phyloP scores from a whole-genome alignment of 2,888 invertebrate genomes.

The Andrena bucephala region DNA sequence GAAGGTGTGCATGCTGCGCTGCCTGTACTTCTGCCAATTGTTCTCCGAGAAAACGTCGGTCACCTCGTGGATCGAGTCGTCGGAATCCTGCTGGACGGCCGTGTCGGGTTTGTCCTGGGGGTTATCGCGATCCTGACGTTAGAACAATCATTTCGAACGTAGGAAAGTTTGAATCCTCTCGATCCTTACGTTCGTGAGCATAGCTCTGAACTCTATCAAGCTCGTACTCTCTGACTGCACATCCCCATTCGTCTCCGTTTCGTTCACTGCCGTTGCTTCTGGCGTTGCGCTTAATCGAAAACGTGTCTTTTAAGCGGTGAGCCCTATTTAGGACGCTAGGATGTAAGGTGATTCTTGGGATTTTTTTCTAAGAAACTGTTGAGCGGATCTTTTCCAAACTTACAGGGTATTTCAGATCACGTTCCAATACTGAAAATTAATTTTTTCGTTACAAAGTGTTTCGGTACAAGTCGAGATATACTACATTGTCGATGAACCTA shows the following conservation, averaged over 20 bases:
- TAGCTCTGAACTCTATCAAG: conserved; percentile 71
- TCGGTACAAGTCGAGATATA: too few relatives aligned
- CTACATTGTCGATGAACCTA: too few relatives aligned
- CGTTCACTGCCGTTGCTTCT: too few relatives aligned
- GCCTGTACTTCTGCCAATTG: conserved; percentile 75
- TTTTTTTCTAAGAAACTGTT: too few relatives aligned
- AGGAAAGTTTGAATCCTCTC: not conserved
- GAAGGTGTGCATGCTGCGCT: conserved; percentile 51
- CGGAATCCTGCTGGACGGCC: conserved; percentile 37
- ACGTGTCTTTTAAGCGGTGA: not conserved
- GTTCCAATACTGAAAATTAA: too few relatives aligned
- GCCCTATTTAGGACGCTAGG: too few relatives aligned
- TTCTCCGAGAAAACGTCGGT: conserved; percentile 69
- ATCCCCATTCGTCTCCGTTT: not conserved
- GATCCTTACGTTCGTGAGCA: conserved; percentile 59
- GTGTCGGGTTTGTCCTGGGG: not conserved
- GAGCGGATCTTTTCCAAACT: too few relatives aligned
- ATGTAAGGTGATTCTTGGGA: too few relatives aligned
- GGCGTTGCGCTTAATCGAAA: conserved; percentile 18
- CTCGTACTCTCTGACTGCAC: conserved; percentile 57
- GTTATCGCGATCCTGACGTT: not conserved
- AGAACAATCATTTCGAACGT: too few relatives aligned
- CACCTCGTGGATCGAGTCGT: conserved; percentile 71
- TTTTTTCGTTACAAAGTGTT: too few relatives aligned
- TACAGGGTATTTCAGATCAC: too few relatives aligned